Evolutionary conservation across 2,888 invertebrate genomes (phyloP), one percentile per base, ranked within the genome.

Genomic region (Orgyia antiqua): DNA sequence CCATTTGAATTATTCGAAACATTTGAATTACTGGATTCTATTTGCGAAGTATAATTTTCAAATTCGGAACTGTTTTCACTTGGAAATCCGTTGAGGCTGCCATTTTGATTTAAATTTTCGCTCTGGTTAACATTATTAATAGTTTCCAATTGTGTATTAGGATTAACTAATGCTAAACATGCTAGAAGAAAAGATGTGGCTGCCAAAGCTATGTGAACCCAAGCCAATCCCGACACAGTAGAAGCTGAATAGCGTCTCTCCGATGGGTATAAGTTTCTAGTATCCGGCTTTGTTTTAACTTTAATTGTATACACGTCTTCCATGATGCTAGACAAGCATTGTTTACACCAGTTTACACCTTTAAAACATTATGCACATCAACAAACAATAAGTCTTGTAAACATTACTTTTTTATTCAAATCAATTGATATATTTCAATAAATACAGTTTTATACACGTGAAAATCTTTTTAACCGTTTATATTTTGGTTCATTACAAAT

Each of bases 241-340:
- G 91, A 90, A 0, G 91, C 90, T 0, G 91, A 91, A 54, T 91
- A 91, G 31, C 91, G 74, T 42, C 91, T 69, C 59, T 92, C 91
- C 0, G 91, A 91, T 1, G 91, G 91, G 47, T 90, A 91, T 18
- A 89, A 56, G 42, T 82, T 83, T 36, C 88, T 76, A 1, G 89
- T 86, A 47, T 89, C 88, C 1, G 89, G 89, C 60, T 89, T 88
- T 5, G 89, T 88, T 63, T 89, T 89, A 56, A 91, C 89, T 78
- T 89, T 90, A 38, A 91, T 89, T 45, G 91, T 90, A 58, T 90
- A 91, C 10, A 91, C 89, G 70, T 89, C 89, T 78, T 91, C 90
- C 90, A 91, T 91, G 33, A 54, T 70, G 56, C 46, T 51, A 56
- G 25, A 18, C 38, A 32, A 43, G 49, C 57, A 56, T 54, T 58